Conservation (phyloP, 2,797 vertebrate genomes). For the Intellagama lesueurii region DNA sequence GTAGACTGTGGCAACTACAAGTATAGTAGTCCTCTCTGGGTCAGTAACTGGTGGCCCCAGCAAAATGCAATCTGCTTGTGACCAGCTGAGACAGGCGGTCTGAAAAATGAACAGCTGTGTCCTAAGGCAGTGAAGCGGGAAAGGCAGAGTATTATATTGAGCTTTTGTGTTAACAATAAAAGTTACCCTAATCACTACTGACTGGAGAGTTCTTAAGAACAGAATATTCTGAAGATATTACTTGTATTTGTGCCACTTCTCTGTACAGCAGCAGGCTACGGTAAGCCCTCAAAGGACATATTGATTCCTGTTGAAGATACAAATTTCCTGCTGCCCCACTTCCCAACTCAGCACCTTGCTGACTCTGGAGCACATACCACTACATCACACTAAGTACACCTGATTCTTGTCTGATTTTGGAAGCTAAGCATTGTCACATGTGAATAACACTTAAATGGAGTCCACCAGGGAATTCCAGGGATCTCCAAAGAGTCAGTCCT, state of each 20-base stretch:
- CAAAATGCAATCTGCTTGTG: constrained; percentile 37
- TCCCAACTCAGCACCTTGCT: background rate
- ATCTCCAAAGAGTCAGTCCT: too few relatives aligned
- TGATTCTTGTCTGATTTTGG: too few relatives aligned
- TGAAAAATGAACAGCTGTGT: constrained; percentile 45
- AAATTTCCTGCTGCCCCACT: background rate
- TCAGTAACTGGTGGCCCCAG: constrained; percentile 11
- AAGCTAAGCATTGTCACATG: too few relatives aligned
- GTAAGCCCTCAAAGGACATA: background rate
- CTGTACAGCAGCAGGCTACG: too few relatives aligned
- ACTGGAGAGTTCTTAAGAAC: constrained; percentile 35
- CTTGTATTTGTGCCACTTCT: background rate
- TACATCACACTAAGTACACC: too few relatives aligned
- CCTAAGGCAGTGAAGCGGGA: constrained; percentile 20
- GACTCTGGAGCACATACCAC: too few relatives aligned
- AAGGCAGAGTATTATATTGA: constrained; percentile 39
- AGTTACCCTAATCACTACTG: constrained; percentile 32
- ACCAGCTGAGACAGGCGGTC: constrained; percentile 6
- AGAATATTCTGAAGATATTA: background rate
- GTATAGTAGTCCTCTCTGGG: constrained; percentile 5
- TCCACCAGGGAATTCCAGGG: too few relatives aligned
- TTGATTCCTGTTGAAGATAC: background rate
- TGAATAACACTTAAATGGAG: too few relatives aligned
- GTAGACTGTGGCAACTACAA: background rate
- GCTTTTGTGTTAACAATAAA: constrained; percentile 34